Percentiles rank a stretch among this genome's conserved stretches.
Conservation (phyloP, 2,888 invertebrate genomes). For the Ganaspis brasiliensis region DNA sequence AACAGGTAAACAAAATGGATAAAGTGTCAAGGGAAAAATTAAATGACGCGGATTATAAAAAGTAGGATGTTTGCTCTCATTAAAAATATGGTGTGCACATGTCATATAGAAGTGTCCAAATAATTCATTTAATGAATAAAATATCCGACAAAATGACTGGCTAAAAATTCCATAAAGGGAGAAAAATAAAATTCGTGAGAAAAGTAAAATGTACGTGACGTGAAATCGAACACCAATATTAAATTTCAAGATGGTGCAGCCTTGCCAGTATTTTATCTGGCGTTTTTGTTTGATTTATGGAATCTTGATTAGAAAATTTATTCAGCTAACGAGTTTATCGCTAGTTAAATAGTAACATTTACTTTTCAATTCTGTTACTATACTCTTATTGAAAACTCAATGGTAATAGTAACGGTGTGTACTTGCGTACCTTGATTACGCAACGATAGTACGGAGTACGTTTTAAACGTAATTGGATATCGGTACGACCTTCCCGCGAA, state of each 20-base stretch:
- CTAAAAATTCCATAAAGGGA: not conserved
- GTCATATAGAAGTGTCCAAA: too few species aligned
- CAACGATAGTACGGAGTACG: slow-evolving; percentile 4
- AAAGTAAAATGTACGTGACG: slow-evolving; percentile 10
- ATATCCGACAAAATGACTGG: not conserved
- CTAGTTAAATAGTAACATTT: not conserved
- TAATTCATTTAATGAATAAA: too few species aligned
- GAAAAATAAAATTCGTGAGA: not conserved
- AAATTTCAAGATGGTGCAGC: slow-evolving; percentile 15
- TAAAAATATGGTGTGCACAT: too few species aligned
- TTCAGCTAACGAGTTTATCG: not conserved
- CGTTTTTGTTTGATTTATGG: slow-evolving; percentile 7
- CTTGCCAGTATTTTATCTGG: not conserved
- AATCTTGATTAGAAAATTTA: slow-evolving; percentile 25
- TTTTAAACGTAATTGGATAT: slow-evolving; percentile 56
- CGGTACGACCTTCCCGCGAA: slow-evolving; percentile 55
- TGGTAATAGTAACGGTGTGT: slow-evolving; percentile 5
- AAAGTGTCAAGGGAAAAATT: not conserved
- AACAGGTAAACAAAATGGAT: not conserved
- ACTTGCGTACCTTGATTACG: slow-evolving; percentile 23
- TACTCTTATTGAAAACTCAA: not conserved
- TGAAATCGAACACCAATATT: slow-evolving; percentile 8
- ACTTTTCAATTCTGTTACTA: not conserved
- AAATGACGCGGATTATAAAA: too few species aligned
- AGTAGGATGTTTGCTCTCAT: too few species aligned